Conservation (phyloP, 2,113 vertebrate genomes). For the Melospiza melodia region DNA sequence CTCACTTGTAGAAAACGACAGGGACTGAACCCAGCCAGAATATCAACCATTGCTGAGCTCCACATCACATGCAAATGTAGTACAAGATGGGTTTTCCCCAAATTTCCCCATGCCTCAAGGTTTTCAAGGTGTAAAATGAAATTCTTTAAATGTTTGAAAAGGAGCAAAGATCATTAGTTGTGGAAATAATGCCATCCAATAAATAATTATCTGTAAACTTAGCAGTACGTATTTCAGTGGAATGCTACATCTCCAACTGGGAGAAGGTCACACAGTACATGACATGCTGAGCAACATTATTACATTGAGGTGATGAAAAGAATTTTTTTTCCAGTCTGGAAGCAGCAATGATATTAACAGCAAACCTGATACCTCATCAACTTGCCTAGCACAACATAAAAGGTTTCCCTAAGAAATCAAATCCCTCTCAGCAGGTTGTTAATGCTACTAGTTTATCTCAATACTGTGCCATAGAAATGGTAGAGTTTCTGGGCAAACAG, state of each 20-base stretch:
- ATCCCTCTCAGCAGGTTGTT: background rate
- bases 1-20: background rate
- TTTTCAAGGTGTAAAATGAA: background rate
- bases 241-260: background rate
- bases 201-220: background rate
- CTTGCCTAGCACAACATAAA: background rate
- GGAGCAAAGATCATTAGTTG: background rate
- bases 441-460: background rate
- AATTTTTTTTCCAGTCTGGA: background rate
- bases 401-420: background rate
- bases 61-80: background rate
- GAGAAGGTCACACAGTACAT: background rate
- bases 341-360: background rate
- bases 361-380: background rate
- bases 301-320: background rate
- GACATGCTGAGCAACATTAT: background rate
- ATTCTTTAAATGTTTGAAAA: background rate
- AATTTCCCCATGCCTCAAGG: background rate
- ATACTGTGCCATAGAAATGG: accelerated
- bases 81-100: background rate
- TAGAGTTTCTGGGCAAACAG: background rate
- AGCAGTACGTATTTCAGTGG: background rate
- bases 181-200: background rate
- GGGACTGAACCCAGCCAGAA: background rate
- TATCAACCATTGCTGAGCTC: background rate